Percentiles rank a stretch among this genome's conserved stretches.
phyloP scores from a whole-genome alignment of 2,797 vertebrate species.

The Holocentrus rufus region DNA sequence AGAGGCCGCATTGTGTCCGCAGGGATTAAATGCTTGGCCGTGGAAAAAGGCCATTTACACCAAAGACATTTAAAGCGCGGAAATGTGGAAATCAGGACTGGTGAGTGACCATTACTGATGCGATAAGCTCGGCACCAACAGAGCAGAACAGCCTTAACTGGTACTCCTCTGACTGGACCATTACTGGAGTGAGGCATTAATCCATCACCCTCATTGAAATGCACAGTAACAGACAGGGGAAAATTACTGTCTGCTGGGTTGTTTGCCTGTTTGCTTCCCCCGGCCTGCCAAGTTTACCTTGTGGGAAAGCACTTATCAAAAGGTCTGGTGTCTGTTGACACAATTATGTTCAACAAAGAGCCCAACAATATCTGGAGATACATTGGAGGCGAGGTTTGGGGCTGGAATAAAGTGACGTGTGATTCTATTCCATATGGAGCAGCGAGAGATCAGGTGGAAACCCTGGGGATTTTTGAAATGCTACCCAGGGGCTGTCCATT shows the following conservation, averaged over 20 bases:
- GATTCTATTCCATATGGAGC: constrained; percentile 37
- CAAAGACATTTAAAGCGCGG: constrained; percentile 56
- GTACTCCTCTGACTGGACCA: constrained; percentile 52
- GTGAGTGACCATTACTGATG: constrained; percentile 68
- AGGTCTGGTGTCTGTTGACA: constrained; percentile 68
- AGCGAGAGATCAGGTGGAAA: constrained; percentile 34
- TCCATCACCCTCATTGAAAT: constrained; percentile 77
- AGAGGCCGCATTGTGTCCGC: constrained; percentile 40
- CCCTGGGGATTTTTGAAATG: constrained; percentile 47
- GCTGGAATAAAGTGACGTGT: constrained; percentile 47
- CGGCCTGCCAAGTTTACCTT: constrained; percentile 65
- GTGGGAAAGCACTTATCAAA: constrained; percentile 70
- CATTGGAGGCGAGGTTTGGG: constrained; percentile 36
- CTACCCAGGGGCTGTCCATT: constrained; percentile 17
- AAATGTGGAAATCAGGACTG: constrained; percentile 63
- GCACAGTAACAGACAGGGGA: constrained; percentile 62
- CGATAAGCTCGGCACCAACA: constrained; percentile 63
- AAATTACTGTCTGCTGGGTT: constrained; percentile 71
- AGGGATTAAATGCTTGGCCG: constrained; percentile 62
- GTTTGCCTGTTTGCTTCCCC: constrained; percentile 59
- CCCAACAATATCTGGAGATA: constrained; percentile 68
- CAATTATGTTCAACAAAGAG: constrained; percentile 73
- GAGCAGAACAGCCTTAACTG: constrained; percentile 64
- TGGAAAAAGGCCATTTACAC: constrained; percentile 46
- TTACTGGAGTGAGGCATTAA: constrained; percentile 67